Base-by-base conservation (phyloP, 1,140 invertebrate species). In the Patella vulgata region DNA sequence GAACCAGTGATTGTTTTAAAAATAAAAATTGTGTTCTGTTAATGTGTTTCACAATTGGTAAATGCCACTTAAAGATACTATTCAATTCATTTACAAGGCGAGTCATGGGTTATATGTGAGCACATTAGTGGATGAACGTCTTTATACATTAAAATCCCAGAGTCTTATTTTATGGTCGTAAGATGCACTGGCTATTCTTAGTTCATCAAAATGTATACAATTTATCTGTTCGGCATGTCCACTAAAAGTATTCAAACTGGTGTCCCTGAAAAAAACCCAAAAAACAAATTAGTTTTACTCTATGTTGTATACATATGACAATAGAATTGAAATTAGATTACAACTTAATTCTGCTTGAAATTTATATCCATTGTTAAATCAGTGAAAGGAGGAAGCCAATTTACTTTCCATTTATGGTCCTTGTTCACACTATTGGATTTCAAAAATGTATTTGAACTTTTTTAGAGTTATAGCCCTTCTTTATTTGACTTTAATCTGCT, bases 231-330 rank as follows among this genome's bases (percentile, higher is more conserved):
- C 64, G 8, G 53, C 14, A 58, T 79, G 78, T 6, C 69, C 74
- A n/a, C 53, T 25, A 40, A 77, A 80, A 27, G 78, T 79, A 46
- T 78, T 75, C 12, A 79, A 42, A 56, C 77, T 81, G 27, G 68
- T 57, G 11, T 68, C 50, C 39, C 75, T 79, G 53, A 40, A 30
- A 46, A 58, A 52, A 51, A 61, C 57, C 31, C 27, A 53, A 21
- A 43, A 39, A 25, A 40, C 25, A 31, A 23, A 33, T 39, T 57
- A 47, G n/a, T n/a, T n/a, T n/a, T n/a, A n/a, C n/a, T 14, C 9
- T 51, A 12, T 11, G 19, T 17, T 9, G 14, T 30, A 9, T 8
- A 28, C 8, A 58, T 52, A n/a, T n/a, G n/a, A n/a, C n/a, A n/a
- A n/a, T n/a, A 33, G 23, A 21, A 9, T 14, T 12, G 19, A 48